phyloP scores from a whole-genome alignment of 1,140 invertebrate genomes.

The Dryas iulia region DNA sequence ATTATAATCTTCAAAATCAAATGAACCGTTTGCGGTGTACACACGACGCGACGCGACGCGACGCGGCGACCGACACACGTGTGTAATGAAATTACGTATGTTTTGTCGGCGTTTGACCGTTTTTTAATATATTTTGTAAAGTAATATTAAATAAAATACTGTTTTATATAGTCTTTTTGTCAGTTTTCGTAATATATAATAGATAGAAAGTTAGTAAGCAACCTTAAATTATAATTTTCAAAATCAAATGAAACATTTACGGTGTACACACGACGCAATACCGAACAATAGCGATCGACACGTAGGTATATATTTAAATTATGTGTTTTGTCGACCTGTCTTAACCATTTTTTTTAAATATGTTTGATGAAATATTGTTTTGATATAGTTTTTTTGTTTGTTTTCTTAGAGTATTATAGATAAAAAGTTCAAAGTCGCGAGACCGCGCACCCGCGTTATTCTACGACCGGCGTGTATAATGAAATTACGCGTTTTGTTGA shows the following conservation, averaged over 20 bases:
- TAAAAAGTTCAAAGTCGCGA: too few relatives aligned
- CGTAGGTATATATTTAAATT: constrained; percentile 15
- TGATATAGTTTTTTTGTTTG: too few relatives aligned
- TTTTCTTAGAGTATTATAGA: too few relatives aligned
- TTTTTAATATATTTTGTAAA: not conserved
- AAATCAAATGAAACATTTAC: constrained; percentile 47
- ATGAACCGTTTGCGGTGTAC: constrained; percentile 39
- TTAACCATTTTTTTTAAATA: not conserved
- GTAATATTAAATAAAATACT: too few relatives aligned
- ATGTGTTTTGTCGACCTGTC: constrained; percentile 17
- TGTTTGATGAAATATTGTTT: too few relatives aligned
- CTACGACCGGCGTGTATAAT: too few relatives aligned
- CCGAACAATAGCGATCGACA: not conserved
- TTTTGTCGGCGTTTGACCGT: constrained; percentile 3
- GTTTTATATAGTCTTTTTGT: too few relatives aligned
- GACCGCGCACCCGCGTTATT: too few relatives aligned
- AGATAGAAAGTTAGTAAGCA: too few relatives aligned
- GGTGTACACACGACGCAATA: constrained; percentile 8
- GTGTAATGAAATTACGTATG: constrained; percentile 19
- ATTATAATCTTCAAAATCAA: constrained; percentile 58
- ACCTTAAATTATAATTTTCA: constrained; percentile 55
- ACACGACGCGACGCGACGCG: not conserved
- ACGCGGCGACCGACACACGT: not conserved
- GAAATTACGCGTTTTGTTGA: too few relatives aligned
- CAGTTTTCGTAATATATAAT: too few relatives aligned